Conservation (phyloP, 2,113 vertebrate species). For the Xiphophorus couchianus region DNA sequence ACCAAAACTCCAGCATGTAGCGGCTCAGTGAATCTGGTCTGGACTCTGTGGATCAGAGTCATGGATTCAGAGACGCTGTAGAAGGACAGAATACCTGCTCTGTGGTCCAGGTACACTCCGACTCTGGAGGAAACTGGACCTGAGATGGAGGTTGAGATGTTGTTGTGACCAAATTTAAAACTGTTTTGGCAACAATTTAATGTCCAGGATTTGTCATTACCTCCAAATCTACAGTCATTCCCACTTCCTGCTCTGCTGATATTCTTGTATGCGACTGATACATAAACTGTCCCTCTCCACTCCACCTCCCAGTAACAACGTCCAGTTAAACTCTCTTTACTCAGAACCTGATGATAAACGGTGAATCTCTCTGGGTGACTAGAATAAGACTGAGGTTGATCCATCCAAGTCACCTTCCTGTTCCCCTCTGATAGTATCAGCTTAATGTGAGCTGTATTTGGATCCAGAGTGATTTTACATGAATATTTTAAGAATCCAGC, state of each 20-base stretch:
- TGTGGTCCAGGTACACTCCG: background rate
- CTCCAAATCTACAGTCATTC: background rate
- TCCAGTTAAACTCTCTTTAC: constrained; percentile 4
- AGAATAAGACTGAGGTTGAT: background rate
- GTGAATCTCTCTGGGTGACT: constrained; percentile 1
- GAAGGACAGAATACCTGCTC: background rate
- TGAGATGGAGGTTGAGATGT: background rate
- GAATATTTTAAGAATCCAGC: constrained; percentile 8
- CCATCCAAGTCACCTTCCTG: background rate
- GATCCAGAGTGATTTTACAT: constrained; percentile 4
- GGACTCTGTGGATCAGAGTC: constrained; percentile 36
- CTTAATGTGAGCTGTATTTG: background rate
- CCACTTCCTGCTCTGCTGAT: background rate
- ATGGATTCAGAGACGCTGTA: constrained; percentile 4
- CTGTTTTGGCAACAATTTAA: background rate
- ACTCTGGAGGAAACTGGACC: background rate
- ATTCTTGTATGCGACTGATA: constrained; percentile 3
- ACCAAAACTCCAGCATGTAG: constrained; percentile 7
- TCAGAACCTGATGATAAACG: background rate
- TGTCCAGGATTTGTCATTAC: constrained; percentile 10
- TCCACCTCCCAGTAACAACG: constrained; percentile 12
- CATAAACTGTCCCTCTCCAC: background rate
- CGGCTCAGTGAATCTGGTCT: constrained; percentile 29
- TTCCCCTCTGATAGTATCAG: background rate
- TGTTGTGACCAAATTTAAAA: background rate